Conservation (phyloP, 2,888 invertebrate species). For the Stenchaetothrips biformis region DNA sequence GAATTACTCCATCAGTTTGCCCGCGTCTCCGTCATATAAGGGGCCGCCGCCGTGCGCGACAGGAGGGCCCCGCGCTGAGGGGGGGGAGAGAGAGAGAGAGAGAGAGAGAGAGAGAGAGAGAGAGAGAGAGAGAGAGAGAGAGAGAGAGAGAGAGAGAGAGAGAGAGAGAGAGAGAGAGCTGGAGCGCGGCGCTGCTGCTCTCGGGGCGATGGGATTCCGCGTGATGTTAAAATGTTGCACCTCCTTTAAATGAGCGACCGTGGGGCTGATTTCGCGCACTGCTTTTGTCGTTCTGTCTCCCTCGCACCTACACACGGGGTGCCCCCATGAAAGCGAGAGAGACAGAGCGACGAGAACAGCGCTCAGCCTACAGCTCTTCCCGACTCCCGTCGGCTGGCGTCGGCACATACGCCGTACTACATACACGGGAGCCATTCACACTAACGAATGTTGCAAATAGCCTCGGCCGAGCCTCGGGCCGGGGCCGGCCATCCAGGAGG, state of each 20-base stretch:
- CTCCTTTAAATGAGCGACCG: slow-evolving; percentile 7
- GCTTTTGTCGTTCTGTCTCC: no score
- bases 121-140: neutral
- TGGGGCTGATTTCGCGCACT: no score
- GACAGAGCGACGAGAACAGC: neutral
- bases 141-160: neutral
- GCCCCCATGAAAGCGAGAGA: neutral
- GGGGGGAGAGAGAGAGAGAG: slow-evolving; percentile 12
- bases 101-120: neutral
- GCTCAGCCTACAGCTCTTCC: neutral
- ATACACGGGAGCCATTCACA: neutral
- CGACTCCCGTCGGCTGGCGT: no score
- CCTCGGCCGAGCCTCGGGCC: neutral
- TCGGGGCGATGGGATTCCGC: neutral
- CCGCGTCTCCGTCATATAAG: neutral
- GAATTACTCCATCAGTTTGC: no score
- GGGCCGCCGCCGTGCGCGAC: neutral
- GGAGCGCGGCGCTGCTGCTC: neutral
- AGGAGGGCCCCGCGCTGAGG: neutral
- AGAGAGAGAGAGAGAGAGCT: neutral
- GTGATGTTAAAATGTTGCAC: neutral
- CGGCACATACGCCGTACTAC: no score
- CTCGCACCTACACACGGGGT: no score
- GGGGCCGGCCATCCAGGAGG: neutral
- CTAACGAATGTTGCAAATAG: slow-evolving; percentile 19